Percentiles rank a stretch among this genome's conserved stretches.
phyloP scores from a whole-genome alignment of 2,888 invertebrate genomes.

The Chloromyia formosa region DNA sequence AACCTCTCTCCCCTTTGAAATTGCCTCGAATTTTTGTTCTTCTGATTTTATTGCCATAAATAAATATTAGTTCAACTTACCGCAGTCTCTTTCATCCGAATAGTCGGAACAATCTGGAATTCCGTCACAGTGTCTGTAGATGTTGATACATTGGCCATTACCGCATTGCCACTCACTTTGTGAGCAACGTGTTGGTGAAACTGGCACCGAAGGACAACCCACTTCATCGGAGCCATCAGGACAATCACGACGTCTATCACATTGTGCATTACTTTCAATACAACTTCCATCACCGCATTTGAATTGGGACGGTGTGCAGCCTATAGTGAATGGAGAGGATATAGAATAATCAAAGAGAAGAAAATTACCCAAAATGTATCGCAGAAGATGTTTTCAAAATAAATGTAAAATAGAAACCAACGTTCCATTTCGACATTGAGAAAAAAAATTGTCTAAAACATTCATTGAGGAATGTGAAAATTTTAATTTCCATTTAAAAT shows the following conservation, averaged over 20 bases:
- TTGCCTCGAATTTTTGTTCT: too few species aligned
- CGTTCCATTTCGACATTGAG: neutral
- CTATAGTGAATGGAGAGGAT: conserved; percentile 62
- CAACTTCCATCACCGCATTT: conserved; percentile 76
- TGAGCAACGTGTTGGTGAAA: conserved; percentile 54
- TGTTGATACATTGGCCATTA: conserved; percentile 59
- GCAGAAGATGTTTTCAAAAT: neutral
- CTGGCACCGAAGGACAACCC: conserved; percentile 64
- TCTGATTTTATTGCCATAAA: too few species aligned
- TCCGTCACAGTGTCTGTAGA: conserved; percentile 65
- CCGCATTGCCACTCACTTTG: conserved; percentile 61
- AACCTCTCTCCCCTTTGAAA: too few species aligned
- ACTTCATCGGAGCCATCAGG: conserved; percentile 74
- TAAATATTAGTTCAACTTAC: conserved; percentile 55
- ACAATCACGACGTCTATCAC: conserved; percentile 74
- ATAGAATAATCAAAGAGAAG: too few species aligned
- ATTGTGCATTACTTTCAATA: conserved; percentile 69
- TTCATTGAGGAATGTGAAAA: neutral
- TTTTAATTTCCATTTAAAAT: neutral
- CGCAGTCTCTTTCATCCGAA: conserved; percentile 69
- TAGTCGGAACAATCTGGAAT: conserved; percentile 68
- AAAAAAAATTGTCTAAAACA: too few species aligned
- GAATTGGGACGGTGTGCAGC: conserved; percentile 73
- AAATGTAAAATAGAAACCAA: neutral
- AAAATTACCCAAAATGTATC: too few species aligned